A percentile compares a stretch with the other conserved stretches of the same genome.
Conservation (phyloP, 2,797 vertebrate species). For the Sebastes reedi region DNA sequence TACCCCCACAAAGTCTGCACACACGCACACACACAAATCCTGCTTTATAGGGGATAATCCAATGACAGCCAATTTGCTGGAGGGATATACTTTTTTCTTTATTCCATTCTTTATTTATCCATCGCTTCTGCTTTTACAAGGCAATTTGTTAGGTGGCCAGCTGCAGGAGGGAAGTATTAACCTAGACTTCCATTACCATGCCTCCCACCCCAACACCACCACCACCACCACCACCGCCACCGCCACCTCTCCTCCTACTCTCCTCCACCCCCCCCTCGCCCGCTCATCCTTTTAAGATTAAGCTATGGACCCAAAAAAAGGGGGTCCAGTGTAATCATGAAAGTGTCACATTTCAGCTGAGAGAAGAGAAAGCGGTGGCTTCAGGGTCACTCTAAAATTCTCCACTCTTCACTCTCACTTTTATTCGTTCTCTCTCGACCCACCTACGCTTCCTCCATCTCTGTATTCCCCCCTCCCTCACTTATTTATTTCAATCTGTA, state of each 20-base stretch:
- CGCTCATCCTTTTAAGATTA: slow-evolving; percentile 73
- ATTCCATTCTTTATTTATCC: slow-evolving; percentile 77
- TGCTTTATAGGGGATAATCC: slow-evolving; percentile 85
- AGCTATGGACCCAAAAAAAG: slow-evolving; percentile 33
- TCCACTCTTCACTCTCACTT: slow-evolving; percentile 20
- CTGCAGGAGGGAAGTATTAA: slow-evolving; percentile 68
- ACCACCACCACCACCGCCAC: neutral
- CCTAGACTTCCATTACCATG: slow-evolving; percentile 71
- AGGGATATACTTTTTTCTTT: slow-evolving; percentile 75
- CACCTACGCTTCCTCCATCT: neutral
- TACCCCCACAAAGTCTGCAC: slow-evolving; percentile 30
- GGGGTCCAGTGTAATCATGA: slow-evolving; percentile 69
- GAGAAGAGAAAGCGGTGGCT: slow-evolving; percentile 52
- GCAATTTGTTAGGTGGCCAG: slow-evolving; percentile 78
- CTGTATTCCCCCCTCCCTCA: neutral
- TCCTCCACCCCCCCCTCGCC: slow-evolving; percentile 9
- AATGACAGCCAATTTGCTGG: slow-evolving; percentile 86
- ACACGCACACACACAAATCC: slow-evolving; percentile 77
- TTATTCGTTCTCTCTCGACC: neutral
- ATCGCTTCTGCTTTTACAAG: slow-evolving; percentile 78
- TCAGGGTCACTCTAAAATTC: slow-evolving; percentile 61
- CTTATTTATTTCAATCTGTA: slow-evolving; percentile 9
- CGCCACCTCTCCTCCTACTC: slow-evolving; percentile 1
- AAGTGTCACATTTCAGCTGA: slow-evolving; percentile 79
- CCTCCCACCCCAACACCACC: slow-evolving; percentile 45